These are phyloP conservation scores for Acanthornis magna DNA, from an alignment of 2,797 vertebrate species.

Conservation along the genomic window DNA sequence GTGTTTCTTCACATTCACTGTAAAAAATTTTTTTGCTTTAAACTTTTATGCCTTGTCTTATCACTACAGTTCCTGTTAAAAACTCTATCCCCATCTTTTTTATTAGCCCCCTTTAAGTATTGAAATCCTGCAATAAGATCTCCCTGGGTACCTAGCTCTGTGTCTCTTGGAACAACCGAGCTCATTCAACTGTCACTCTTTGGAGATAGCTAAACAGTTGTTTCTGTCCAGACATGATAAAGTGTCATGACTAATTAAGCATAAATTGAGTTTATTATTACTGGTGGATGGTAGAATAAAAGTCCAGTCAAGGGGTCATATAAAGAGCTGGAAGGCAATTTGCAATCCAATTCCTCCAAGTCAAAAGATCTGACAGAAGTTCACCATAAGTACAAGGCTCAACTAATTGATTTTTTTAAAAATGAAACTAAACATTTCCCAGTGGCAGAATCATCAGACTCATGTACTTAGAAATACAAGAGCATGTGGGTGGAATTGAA, in stretches of 20 bases:
- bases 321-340: neutral
- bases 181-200: neutral
- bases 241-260: neutral
- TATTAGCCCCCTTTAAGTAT: neutral
- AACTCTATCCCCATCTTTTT: neutral
- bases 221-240: neutral
- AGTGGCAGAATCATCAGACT: neutral
- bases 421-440: neutral
- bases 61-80: neutral
- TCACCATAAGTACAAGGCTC: neutral
- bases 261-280: neutral
- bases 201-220: neutral
- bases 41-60: rapidly evolving
- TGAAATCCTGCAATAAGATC: neutral
- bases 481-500: neutral
- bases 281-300: neutral
- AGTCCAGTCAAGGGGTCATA: neutral
- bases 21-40: neutral
- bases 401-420: neutral
- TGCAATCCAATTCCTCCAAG: neutral
- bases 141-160: neutral
- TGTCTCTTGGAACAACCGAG: neutral
- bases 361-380: neutral
- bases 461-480: neutral
- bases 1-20: neutral